Base-by-base conservation (phyloP, 2,113 vertebrate genomes). In the Hiodon alosoides region DNA sequence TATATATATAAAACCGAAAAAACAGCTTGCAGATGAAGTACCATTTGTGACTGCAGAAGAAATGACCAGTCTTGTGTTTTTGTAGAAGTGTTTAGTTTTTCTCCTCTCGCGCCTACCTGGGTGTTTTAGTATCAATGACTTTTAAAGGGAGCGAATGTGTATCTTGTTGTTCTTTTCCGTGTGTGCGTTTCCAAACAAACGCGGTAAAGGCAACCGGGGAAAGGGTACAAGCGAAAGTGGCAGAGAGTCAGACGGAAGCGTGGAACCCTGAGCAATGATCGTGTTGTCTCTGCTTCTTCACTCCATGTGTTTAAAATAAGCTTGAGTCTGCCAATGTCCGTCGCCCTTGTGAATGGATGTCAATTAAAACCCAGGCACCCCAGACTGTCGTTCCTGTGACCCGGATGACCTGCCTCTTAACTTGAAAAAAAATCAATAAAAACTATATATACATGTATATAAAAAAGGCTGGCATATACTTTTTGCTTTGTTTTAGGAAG, bases 361-460 rank as follows among this genome's bases (percentile, higher is more conserved):
- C 87, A 82, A 77, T 79, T 73, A 76, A 80, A 80, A 76, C 74
- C 61, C 59, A 73, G 68, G 84, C 76, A 74, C 67, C 80, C 79
- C 79, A 71, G 64, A 79, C 82, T 80, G 74, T 73, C 87, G 78
- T 83, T 80, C 79, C 81, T 86, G 80, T 86, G 83, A 88, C 86
- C 79, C 80, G 67, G 73, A 73, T 79, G 81, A 87, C 82, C 85
- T 80, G 88, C 86, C 83, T 84, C 82, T 89, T 88, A 90, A 87
- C 88, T 84, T 82, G 83, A 83, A 87, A 84, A 83, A 81, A 87
- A 88, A 72, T 76, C 72, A 71, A 74, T 78, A 79, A 69, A 81
- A 59, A 10, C 11, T 10, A 59, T 71, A 58, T 59, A 14, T 31
- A 31, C 31, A 31, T 31, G 57, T 7, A 51, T 62, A 77, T 74